A percentile compares a stretch with the other conserved stretches of the same genome.
Conservation (phyloP, 2,888 invertebrate species). For the Rhopalosiphum nymphaeae region DNA sequence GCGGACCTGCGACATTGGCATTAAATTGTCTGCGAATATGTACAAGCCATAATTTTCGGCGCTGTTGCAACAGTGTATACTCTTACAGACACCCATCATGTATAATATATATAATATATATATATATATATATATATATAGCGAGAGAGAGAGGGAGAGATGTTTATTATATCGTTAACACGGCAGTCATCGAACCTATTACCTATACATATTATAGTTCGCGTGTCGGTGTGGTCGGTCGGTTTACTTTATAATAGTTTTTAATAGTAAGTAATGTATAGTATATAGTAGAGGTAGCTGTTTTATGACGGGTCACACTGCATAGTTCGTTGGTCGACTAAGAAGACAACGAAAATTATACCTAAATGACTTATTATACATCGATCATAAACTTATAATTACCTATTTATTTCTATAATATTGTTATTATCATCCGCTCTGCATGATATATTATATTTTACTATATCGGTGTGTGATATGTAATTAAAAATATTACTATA, state of each 20-base stretch:
- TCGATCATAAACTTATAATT: background rate
- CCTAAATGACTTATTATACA: background rate
- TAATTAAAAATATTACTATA: background rate
- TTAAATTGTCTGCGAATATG: background rate
- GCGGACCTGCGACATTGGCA: background rate
- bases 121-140: too few relatives aligned
- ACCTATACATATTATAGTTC: background rate
- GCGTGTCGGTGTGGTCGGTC: background rate
- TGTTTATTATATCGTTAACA: background rate
- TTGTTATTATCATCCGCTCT: background rate
- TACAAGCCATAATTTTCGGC: background rate
- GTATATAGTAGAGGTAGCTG: background rate
- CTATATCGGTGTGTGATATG: background rate
- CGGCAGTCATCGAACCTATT: constrained; percentile 12
- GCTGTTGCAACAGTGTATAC: background rate
- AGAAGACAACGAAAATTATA: background rate
- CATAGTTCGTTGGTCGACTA: background rate
- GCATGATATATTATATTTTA: background rate
- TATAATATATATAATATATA: too few relatives aligned
- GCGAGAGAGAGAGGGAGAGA: background rate
- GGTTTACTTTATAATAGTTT: background rate
- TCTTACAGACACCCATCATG: background rate
- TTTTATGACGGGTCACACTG: background rate
- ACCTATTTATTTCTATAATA: background rate
- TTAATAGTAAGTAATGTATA: background rate